Evolutionary conservation across 2,113 vertebrate species (phyloP).

Genomic region (Eulacestoma nigropectus): DNA sequence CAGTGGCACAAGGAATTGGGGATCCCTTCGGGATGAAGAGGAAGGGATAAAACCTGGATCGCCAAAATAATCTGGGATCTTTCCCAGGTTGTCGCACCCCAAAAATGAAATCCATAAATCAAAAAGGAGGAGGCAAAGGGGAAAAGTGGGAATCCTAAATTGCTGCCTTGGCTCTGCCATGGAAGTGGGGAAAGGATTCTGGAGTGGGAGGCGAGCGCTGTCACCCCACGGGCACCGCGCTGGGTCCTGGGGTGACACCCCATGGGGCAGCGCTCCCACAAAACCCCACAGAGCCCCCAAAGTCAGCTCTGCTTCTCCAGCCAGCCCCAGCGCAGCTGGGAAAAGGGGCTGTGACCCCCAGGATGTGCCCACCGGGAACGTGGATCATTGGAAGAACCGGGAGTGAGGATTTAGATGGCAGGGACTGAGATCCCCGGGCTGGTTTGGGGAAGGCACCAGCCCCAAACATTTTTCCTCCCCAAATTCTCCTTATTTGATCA

Average conservation of each 20-base stretch:
- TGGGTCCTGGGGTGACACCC: no score
- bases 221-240: rapidly evolving
- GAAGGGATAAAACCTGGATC: rapidly evolving
- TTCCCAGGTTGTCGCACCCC: neutral
- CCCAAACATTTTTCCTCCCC: neutral
- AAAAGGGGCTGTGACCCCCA: neutral
- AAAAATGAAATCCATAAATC: neutral
- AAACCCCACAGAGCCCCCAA: neutral
- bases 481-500: neutral
- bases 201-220: rapidly evolving
- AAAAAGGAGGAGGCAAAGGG: rapidly evolving
- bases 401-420: rapidly evolving
- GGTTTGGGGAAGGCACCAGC: neutral
- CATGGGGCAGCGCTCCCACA: neutral
- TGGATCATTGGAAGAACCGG: rapidly evolving
- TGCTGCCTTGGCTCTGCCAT: rapidly evolving
- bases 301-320: neutral
- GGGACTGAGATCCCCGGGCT: rapidly evolving
- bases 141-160: rapidly evolving
- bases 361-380: rapidly evolving
- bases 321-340: rapidly evolving
- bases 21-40: rapidly evolving
- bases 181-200: rapidly evolving
- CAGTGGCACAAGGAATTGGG: rapidly evolving
- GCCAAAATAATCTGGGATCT: neutral